A percentile compares a stretch with the other conserved stretches of the same genome.
Evolutionary conservation across 2,888 invertebrate genomes (phyloP).

Genomic region (Apeira syringaria): DNA sequence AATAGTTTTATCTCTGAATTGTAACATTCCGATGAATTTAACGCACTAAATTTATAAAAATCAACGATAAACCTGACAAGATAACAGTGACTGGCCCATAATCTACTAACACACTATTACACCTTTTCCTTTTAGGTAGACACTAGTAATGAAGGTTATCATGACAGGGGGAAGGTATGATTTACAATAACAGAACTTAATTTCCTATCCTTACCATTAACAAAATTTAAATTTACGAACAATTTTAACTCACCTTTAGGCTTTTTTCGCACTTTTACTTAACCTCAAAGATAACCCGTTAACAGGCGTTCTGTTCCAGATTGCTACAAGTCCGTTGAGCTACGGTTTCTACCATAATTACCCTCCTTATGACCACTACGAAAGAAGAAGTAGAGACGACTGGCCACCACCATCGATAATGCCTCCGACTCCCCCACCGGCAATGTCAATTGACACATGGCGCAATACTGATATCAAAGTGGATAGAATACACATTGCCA

Average conservation of each 20-base stretch:
- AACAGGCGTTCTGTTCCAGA: slow-evolving; percentile 83
- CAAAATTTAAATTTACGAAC: not conserved
- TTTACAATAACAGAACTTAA: slow-evolving; percentile 38
- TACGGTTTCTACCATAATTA: slow-evolving; percentile 89
- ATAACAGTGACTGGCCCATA: slow-evolving; percentile 20
- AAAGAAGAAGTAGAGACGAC: slow-evolving; percentile 64
- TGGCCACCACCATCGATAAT: slow-evolving; percentile 59
- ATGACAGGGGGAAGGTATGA: slow-evolving; percentile 76
- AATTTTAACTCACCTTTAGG: slow-evolving; percentile 40
- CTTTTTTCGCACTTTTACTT: slow-evolving; percentile 59
- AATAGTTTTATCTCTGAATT: slow-evolving; percentile 5
- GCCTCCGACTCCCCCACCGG: slow-evolving; percentile 55
- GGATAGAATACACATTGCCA: slow-evolving; percentile 54
- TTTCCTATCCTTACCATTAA: slow-evolving; percentile 22
- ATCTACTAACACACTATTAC: slow-evolving; percentile 39
- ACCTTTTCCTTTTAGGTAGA: slow-evolving; percentile 77
- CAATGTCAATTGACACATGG: slow-evolving; percentile 48
- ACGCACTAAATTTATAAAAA: slow-evolving; percentile 1
- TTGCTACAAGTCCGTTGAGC: slow-evolving; percentile 88
- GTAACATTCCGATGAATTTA: not conserved
- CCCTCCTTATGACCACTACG: slow-evolving; percentile 72
- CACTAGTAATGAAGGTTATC: slow-evolving; percentile 65
- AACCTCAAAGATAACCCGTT: slow-evolving; percentile 65
- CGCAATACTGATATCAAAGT: slow-evolving; percentile 48
- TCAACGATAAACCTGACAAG: slow-evolving; percentile 2